A percentile compares a stretch with the other conserved stretches of the same genome.
These are phyloP conservation scores for Platichthys stellatus DNA, from an alignment of 2,113 vertebrate genomes.

Conservation along the genomic window DNA sequence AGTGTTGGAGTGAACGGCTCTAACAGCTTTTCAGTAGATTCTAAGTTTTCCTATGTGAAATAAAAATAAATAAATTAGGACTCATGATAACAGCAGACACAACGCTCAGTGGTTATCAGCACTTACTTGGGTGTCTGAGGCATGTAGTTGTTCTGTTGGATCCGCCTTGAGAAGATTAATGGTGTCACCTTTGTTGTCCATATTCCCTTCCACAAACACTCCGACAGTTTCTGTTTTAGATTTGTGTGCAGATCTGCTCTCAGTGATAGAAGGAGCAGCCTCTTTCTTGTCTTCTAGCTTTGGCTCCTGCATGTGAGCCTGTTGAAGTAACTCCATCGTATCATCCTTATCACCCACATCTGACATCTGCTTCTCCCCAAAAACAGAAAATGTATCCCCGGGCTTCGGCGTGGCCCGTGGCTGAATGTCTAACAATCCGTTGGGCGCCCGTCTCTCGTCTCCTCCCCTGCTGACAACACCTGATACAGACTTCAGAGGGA, in stretches of 20 bases:
- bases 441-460: constrained; percentile 61
- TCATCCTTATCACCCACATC: constrained; percentile 64
- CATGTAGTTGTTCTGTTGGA: constrained; percentile 47
- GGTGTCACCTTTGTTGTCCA: constrained; percentile 66
- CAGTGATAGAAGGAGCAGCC: not conserved
- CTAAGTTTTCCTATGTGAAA: constrained; percentile 77
- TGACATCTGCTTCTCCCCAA: constrained; percentile 40
- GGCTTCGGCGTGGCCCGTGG: constrained; percentile 52
- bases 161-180: constrained; percentile 75
- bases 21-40: constrained; percentile 86
- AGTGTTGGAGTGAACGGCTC: constrained; percentile 72
- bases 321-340: constrained; percentile 75
- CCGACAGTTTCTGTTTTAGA: not conserved
- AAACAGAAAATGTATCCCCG: constrained; percentile 48
- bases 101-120: not conserved
- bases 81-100: not conserved
- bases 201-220: constrained; percentile 9
- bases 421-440: constrained; percentile 54
- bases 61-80: constrained; percentile 18
- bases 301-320: constrained; percentile 49
- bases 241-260: constrained; percentile 25
- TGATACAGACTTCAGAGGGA: constrained; percentile 53
- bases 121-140: constrained; percentile 77
- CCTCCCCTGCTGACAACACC: constrained; percentile 50
- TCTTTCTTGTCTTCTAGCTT: constrained; percentile 6